These are phyloP conservation scores for Oscheius sp. DNA, from an alignment of 2,888 invertebrate genomes.

Conservation along the genomic window DNA sequence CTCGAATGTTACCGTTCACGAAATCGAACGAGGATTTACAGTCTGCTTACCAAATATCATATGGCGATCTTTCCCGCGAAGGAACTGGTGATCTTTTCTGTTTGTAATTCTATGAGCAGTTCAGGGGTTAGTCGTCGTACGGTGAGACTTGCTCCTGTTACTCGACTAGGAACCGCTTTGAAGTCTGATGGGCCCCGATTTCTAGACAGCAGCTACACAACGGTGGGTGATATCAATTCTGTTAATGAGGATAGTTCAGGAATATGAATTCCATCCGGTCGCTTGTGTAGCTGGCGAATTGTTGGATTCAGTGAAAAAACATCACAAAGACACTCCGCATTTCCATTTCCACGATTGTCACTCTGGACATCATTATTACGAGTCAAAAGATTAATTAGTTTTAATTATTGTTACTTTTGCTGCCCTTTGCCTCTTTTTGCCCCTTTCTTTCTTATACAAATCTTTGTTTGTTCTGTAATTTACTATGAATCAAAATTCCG, in stretches of 20 bases:
- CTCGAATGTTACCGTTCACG: background rate
- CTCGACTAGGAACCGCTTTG: constrained; percentile 3
- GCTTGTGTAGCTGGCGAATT: constrained; percentile 66
- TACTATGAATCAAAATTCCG: background rate
- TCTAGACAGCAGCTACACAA: constrained; percentile 20
- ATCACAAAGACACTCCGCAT: constrained; percentile 49
- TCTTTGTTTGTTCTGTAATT: background rate
- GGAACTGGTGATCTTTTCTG: background rate
- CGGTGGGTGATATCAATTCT: background rate
- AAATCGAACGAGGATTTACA: constrained; percentile 5
- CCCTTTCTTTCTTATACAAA: background rate
- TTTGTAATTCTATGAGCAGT: background rate
- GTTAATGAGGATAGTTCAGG: constrained; percentile 42
- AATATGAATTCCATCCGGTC: constrained; percentile 51
- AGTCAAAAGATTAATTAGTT: constrained; percentile 31
- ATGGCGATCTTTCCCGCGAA: background rate
- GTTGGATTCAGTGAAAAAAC: constrained; percentile 53
- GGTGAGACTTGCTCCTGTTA: background rate
- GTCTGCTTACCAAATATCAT: constrained; percentile 16
- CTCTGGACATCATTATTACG: constrained; percentile 60
- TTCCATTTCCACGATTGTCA: constrained; percentile 52
- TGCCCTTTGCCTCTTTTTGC: background rate
- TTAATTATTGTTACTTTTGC: constrained; percentile 12
- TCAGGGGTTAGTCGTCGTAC: background rate
- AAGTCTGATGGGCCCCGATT: constrained; percentile 14